These are phyloP conservation scores for Thereva nobilitata DNA, from an alignment of 2,888 invertebrate species.

Conservation along the genomic window DNA sequence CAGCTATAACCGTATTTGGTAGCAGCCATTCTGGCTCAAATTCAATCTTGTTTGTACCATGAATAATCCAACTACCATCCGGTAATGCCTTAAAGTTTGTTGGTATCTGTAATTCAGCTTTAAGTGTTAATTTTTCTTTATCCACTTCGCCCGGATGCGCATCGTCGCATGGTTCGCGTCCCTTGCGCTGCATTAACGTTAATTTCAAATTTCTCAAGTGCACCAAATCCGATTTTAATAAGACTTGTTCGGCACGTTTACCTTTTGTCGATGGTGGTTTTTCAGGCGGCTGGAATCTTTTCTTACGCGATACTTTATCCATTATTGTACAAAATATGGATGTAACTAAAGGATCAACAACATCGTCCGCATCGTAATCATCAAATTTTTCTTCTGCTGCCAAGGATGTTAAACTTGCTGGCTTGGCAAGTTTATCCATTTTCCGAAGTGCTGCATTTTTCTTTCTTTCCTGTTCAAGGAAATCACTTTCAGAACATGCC, in stretches of 20 bases:
- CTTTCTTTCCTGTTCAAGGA: constrained; percentile 36
- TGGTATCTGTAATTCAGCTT: constrained; percentile 62
- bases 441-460: constrained; percentile 37
- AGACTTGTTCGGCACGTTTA: constrained; percentile 45
- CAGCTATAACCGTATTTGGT: constrained; percentile 54
- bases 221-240: constrained; percentile 50
- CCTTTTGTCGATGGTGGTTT: constrained; percentile 47
- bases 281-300: neutral
- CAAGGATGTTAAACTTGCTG: constrained; percentile 51
- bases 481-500: constrained; percentile 41
- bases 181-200: constrained; percentile 50
- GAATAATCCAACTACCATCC: constrained; percentile 64
- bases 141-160: constrained; percentile 17
- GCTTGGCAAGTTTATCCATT: constrained; percentile 19
- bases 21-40: constrained; percentile 46
- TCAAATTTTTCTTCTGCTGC: constrained; percentile 48
- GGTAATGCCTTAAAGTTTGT: constrained; percentile 65
- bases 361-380: constrained; percentile 46
- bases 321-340: constrained; percentile 47
- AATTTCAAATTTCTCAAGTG: constrained; percentile 50
- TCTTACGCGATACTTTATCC: constrained; percentile 43
- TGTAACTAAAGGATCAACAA: constrained; percentile 47
- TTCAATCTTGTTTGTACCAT: constrained; percentile 59
- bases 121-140: constrained; percentile 48
- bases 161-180: constrained; percentile 51